These are phyloP conservation scores for Zaprionus camerounensis DNA, from an alignment of 1,140 invertebrate genomes.

Conservation along the genomic window DNA sequence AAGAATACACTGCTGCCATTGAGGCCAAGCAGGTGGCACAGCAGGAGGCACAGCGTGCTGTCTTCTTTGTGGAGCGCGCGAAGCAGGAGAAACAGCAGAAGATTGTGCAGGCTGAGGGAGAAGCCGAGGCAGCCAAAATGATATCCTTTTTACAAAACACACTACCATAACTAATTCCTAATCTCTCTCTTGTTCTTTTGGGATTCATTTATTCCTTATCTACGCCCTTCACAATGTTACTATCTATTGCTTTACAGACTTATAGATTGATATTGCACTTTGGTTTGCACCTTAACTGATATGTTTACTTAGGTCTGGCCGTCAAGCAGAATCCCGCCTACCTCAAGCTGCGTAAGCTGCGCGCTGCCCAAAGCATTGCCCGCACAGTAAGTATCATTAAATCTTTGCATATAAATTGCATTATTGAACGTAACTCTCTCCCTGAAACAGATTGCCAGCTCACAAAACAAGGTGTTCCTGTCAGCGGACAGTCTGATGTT, in stretches of 20 bases:
- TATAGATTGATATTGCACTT: not conserved
- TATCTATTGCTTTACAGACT: not conserved
- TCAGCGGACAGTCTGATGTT: constrained; percentile 97
- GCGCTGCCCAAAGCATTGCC: constrained; percentile 98
- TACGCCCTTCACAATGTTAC: not conserved
- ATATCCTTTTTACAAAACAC: constrained; percentile 90
- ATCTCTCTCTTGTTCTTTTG: not conserved
- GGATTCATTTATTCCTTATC: not conserved
- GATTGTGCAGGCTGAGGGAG: constrained; percentile 99
- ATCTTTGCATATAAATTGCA: not conserved
- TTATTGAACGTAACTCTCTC: constrained; percentile 21
- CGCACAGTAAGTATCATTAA: constrained; percentile 91
- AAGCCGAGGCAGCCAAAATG: constrained; percentile 99
- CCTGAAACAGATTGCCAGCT: constrained; percentile 92
- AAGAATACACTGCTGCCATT: constrained; percentile 99
- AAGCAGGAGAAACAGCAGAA: constrained; percentile 99
- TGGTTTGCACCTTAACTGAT: constrained; percentile 88
- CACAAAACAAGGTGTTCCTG: constrained; percentile 97
- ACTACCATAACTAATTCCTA: not conserved
- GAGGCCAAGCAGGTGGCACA: constrained; percentile 99
- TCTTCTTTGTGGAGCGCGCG: constrained; percentile 98
- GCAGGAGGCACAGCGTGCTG: constrained; percentile 99
- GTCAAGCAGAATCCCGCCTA: constrained; percentile 98
- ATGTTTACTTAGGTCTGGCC: constrained; percentile 95
- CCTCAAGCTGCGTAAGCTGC: constrained; percentile 97